These are phyloP conservation scores for Anaspis maculata DNA, from an alignment of 2,888 invertebrate genomes.

Conservation along the genomic window DNA sequence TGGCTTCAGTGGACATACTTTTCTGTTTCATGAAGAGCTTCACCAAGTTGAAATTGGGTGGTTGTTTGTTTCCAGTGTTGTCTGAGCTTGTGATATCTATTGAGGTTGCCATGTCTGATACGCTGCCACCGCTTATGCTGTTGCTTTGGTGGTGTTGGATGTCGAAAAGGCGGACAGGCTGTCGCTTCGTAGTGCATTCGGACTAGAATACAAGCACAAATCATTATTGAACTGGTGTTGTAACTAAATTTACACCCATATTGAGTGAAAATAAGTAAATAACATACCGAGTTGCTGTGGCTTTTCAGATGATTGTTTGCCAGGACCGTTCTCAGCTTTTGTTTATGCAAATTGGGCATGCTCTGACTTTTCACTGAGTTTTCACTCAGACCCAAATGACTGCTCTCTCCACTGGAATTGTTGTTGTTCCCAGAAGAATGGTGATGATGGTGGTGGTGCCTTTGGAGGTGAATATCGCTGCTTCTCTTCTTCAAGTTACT, in stretches of 20 bases:
- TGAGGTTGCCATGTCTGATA: slow-evolving; percentile 42
- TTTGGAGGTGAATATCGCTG: slow-evolving; percentile 54
- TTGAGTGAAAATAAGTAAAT: neutral
- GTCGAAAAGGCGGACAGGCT: slow-evolving; percentile 41
- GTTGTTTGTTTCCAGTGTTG: slow-evolving; percentile 30
- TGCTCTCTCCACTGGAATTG: slow-evolving; percentile 47
- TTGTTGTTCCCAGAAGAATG: slow-evolving; percentile 57
- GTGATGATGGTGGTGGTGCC: no score
- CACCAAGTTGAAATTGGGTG: slow-evolving; percentile 72
- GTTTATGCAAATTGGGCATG: slow-evolving; percentile 63
- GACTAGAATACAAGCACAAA: slow-evolving; percentile 21
- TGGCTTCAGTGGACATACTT: slow-evolving; percentile 68
- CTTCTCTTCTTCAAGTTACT: slow-evolving; percentile 71
- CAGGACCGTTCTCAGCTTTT: slow-evolving; percentile 39
- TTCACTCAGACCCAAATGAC: slow-evolving; percentile 50
- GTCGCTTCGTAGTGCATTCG: slow-evolving; percentile 31
- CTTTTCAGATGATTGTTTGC: slow-evolving; percentile 46
- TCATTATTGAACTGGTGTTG: neutral
- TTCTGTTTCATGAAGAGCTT: slow-evolving; percentile 86
- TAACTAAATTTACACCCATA: no score
- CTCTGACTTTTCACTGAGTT: slow-evolving; percentile 64
- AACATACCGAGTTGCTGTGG: slow-evolving; percentile 54
- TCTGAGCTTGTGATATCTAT: slow-evolving; percentile 35
- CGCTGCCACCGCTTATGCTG: slow-evolving; percentile 30
- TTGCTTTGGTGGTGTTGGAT: slow-evolving; percentile 41